phyloP scores from a whole-genome alignment of 1,140 invertebrate species.

The Orchesella cincta region DNA sequence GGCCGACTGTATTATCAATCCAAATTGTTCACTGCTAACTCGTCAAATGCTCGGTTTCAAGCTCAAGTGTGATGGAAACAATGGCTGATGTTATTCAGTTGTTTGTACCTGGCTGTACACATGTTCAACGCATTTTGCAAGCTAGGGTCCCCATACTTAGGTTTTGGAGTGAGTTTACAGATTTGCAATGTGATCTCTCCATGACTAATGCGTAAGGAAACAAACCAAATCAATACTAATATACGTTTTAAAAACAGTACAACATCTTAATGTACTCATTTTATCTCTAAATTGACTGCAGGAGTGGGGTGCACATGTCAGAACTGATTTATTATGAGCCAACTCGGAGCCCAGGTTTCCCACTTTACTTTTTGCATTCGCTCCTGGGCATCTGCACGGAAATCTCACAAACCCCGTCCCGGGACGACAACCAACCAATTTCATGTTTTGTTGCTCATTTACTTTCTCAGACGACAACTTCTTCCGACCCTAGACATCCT shows the following conservation, averaged over 20 bases:
- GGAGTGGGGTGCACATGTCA: constrained; percentile 81
- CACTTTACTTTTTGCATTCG: constrained; percentile 76
- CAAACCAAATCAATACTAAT: too few species aligned
- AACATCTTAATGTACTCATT: too few species aligned
- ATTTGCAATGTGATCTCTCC: constrained; percentile 80
- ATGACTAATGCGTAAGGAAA: constrained; percentile 76
- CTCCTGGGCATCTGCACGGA: constrained; percentile 71
- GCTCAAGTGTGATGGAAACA: constrained; percentile 70
- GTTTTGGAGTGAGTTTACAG: constrained; percentile 71
- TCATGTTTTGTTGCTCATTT: constrained; percentile 79
- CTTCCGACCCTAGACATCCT: constrained; percentile 68
- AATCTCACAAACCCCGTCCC: constrained; percentile 71
- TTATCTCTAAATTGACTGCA: constrained; percentile 57
- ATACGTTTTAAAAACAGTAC: too few species aligned
- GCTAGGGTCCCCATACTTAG: constrained; percentile 87
- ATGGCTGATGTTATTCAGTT: constrained; percentile 68
- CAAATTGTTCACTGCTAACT: constrained; percentile 62
- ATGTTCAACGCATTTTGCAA: constrained; percentile 68
- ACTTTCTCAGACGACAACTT: constrained; percentile 69
- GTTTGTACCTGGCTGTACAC: constrained; percentile 72
- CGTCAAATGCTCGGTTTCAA: constrained; percentile 61
- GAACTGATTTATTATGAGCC: constrained; percentile 74
- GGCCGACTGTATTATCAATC: constrained; percentile 68
- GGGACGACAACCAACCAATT: constrained; percentile 82
- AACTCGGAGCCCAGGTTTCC: constrained; percentile 70